Percentiles rank a stretch among this genome's conserved stretches.
These are phyloP conservation scores for Octodonta nipae DNA, from an alignment of 2,888 invertebrate species.

Conservation along the genomic window DNA sequence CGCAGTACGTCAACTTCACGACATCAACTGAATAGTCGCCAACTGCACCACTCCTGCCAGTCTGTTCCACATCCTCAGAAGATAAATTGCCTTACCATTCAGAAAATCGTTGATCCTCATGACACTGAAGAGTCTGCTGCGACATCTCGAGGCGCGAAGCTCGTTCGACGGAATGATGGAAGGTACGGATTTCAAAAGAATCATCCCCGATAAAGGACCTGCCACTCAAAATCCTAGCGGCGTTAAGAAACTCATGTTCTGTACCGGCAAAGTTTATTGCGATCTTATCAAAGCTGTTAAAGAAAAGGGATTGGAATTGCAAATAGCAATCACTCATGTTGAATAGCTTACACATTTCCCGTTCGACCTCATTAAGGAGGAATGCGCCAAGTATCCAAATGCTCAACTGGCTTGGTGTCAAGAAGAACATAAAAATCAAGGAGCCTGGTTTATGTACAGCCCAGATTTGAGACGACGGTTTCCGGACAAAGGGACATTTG, in stretches of 20 bases:
- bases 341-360: conserved; percentile 95
- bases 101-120: conserved; percentile 93
- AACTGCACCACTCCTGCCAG: conserved; percentile 95
- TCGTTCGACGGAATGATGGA: conserved; percentile 84
- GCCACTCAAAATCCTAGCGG: conserved; percentile 49
- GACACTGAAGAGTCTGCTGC: conserved; percentile 92
- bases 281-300: conserved; percentile 70
- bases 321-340: conserved; percentile 72
- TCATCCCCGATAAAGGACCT: conserved; percentile 69
- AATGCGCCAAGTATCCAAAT: conserved; percentile 70
- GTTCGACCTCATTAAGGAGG: conserved; percentile 73
- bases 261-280: conserved; percentile 85
- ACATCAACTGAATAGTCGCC: conserved; percentile 93
- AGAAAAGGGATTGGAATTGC: conserved; percentile 55
- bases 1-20: conserved; percentile 86
- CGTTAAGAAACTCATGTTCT: conserved; percentile 80
- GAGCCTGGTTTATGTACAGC: conserved; percentile 82
- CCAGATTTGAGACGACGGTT: conserved; percentile 70
- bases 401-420: conserved; percentile 79
- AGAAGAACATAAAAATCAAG: conserved; percentile 92
- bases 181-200: conserved; percentile 60
- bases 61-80: conserved; percentile 87
- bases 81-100: conserved; percentile 94
- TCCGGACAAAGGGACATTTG: conserved; percentile 66
- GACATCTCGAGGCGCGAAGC: conserved; percentile 90